phyloP scores from a whole-genome alignment of 2,797 vertebrate genomes.

The Cryptoprocta ferox region DNA sequence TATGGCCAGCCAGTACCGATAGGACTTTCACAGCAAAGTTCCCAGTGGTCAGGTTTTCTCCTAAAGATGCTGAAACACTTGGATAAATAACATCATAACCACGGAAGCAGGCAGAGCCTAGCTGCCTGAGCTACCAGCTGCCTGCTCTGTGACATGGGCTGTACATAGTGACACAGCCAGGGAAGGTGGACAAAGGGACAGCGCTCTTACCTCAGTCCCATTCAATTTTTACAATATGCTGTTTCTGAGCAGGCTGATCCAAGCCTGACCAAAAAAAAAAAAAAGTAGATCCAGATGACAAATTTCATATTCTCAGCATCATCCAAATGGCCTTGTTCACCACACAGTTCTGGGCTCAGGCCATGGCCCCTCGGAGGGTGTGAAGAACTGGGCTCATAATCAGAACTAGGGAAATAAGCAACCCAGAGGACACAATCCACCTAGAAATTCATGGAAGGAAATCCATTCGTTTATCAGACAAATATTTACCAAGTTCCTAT shows the following conservation, averaged over 20 bases:
- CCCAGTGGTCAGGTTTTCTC: not conserved
- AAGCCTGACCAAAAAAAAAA: not conserved
- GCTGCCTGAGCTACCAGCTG: too few relatives aligned
- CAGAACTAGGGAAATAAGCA: not conserved
- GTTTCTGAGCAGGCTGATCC: not conserved
- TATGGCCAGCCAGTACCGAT: not conserved
- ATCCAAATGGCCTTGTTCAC: not conserved
- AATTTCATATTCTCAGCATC: not conserved
- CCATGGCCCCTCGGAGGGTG: not conserved
- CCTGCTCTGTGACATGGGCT: fast-evolving
- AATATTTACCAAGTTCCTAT: not conserved
- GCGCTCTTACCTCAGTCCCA: not conserved
- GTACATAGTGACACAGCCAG: not conserved
- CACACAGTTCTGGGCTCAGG: not conserved
- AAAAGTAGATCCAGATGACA: not conserved
- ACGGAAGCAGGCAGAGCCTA: not conserved
- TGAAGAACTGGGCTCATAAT: not conserved
- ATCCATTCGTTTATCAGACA: not conserved
- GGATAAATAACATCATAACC: fast-evolving
- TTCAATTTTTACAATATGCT: not conserved
- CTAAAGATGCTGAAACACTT: not conserved
- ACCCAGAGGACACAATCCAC: fast-evolving
- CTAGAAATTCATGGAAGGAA: not conserved
- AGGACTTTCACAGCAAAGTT: not conserved
- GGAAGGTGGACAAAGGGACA: not conserved